Evolutionary conservation across 1,140 invertebrate genomes (phyloP).

Genomic region (Zaprionus africanus): DNA sequence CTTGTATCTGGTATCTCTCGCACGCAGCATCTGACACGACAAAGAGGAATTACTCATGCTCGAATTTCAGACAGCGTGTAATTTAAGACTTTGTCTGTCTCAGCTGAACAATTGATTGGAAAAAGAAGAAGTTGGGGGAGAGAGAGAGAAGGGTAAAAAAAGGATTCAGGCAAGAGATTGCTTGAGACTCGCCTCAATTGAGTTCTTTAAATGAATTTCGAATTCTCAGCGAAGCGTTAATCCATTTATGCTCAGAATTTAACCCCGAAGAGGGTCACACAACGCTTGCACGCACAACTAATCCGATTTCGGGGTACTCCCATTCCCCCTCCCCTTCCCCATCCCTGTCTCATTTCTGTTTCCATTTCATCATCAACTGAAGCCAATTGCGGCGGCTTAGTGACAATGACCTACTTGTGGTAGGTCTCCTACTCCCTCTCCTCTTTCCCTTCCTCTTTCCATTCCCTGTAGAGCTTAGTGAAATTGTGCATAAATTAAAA

Average conservation of each 20-base stretch:
- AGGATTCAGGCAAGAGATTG: conserved; percentile 44
- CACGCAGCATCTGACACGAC: conserved; percentile 19
- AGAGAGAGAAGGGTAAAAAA: neutral
- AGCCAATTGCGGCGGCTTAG: conserved; percentile 66
- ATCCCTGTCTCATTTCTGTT: neutral
- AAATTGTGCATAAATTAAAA: conserved; percentile 81
- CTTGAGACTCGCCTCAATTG: conserved; percentile 35
- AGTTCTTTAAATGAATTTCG: conserved; percentile 70
- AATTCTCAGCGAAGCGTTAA: conserved; percentile 80
- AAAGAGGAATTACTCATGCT: conserved; percentile 74
- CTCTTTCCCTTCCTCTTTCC: neutral
- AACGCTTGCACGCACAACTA: conserved; percentile 69
- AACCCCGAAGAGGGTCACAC: conserved; percentile 49
- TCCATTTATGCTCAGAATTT: conserved; percentile 57
- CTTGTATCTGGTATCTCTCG: conserved; percentile 8
- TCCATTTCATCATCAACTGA: conserved; percentile 3
- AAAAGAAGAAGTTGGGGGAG: conserved; percentile 24
- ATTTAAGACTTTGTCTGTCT: conserved; percentile 52
- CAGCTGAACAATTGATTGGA: conserved; percentile 76
- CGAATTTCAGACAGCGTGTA: conserved; percentile 70
- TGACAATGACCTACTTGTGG: conserved; percentile 76
- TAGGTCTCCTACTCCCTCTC: conserved; percentile 2
- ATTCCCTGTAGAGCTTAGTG: conserved; percentile 1
- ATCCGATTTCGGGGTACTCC: conserved; percentile 63
- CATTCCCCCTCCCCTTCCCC: conserved; percentile 9